Base-by-base conservation (phyloP, 2,113 vertebrate species). In the Corythoichthys haematopterus region DNA sequence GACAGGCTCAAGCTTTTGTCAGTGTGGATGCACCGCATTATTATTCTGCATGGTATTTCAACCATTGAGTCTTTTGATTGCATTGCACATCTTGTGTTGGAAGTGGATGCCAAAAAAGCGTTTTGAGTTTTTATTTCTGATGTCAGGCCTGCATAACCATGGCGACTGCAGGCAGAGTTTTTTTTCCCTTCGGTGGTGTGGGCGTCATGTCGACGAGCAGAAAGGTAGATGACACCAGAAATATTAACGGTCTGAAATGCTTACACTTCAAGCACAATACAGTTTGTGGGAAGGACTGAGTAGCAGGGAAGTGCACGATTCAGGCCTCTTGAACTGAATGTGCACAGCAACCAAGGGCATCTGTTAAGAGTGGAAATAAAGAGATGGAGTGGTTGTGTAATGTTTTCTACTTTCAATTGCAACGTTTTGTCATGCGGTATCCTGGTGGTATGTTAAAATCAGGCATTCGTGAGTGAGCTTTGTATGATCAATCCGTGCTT, bases 131-230 rank as follows among this genome's bases (percentile, higher is more conserved):
- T 84, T 86, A 71, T 87, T 87, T 87, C 79, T 80, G 75, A 45
- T 62, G 3, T 15, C 72, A 61, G 79, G 75, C 67, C 78, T 74
- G 75, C 64, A 91, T 91, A 87, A 86, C 90, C 90, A 92, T 91
- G 88, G 89, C 83, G 83, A 92, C 87, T 62, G 73, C 72, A 80
- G 71, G 64, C 66, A 40, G 74, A 75, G 82, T 80, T 80, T 67
- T 47, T 65, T 61, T 70, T 76, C 3, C 87, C 20, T 28, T 84
- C 81, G 88, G 86, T 2, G 81, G 73, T 9, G 74, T 80, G 82
- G 80, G 87, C 28, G 78, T 72, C 82, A 70, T 75, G 80, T 76
- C 64, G 81, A 82, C 77, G 74, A 79, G 87, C 72, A 68, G 72
- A 79, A 55, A 82, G 79, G 84, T 74, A 69, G 80, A 75, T 74